Conservation (phyloP, 2,113 vertebrate genomes). For the Equus przewalskii region DNA sequence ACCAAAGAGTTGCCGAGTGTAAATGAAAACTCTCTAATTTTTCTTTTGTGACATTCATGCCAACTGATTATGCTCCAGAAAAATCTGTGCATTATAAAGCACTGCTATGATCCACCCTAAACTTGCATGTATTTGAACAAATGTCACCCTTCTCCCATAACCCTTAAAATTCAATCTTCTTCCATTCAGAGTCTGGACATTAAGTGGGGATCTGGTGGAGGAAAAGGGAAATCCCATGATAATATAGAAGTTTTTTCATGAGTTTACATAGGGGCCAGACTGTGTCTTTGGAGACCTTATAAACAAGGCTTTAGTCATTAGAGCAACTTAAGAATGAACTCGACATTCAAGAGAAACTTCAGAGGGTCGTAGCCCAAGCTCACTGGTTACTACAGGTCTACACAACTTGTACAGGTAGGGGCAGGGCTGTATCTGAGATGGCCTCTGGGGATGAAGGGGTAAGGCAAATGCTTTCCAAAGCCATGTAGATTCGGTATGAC, state of each 20-base stretch:
- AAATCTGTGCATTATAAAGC: not conserved
- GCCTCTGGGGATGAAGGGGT: not conserved
- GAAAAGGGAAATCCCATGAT: not conserved
- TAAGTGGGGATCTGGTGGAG: not conserved
- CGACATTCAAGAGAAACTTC: not conserved
- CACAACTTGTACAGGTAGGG: not conserved
- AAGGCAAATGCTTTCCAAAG: not conserved
- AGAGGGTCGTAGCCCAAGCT: not conserved
- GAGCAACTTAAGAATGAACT: not conserved
- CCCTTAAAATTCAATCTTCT: not conserved
- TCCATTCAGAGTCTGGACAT: not conserved
- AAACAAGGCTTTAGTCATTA: not conserved
- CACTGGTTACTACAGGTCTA: not conserved
- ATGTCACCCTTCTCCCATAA: not conserved
- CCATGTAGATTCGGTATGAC: not conserved
- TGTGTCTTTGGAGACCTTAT: not conserved
- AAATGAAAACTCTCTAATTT: conserved; percentile 22
- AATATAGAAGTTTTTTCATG: not conserved
- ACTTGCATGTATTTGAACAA: not conserved
- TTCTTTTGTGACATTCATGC: not conserved
- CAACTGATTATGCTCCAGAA: not conserved
- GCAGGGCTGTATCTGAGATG: not conserved
- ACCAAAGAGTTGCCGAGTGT: not conserved
- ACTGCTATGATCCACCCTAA: not conserved
- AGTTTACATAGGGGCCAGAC: not conserved